phyloP scores from a whole-genome alignment of 1,140 invertebrate species.

The Bicyclus anynana region DNA sequence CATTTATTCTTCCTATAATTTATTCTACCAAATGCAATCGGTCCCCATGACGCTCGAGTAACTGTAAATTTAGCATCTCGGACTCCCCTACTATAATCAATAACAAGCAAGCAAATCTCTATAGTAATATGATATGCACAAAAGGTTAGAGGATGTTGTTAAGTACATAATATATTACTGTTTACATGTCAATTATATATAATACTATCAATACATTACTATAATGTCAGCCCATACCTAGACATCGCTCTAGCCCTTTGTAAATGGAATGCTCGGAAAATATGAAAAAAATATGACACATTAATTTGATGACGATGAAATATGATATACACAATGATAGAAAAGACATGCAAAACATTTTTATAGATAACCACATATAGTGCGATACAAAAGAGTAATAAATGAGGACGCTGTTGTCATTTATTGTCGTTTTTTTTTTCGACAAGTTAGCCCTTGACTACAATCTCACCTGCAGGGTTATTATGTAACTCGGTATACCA shows the following conservation, averaged over 20 bases:
- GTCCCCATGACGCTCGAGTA: no score
- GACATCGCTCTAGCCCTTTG: conserved; percentile 70
- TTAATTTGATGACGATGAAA: conserved; percentile 3
- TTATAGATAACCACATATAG: neutral
- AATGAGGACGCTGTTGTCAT: no score
- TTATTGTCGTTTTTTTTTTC: no score
- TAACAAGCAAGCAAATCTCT: conserved; percentile 1
- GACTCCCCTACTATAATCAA: no score
- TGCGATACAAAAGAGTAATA: no score
- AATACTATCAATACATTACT: conserved; percentile 19
- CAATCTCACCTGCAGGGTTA: no score
- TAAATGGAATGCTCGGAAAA: conserved; percentile 48
- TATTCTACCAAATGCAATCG: no score
- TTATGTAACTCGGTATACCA: no score
- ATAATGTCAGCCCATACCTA: conserved; percentile 56
- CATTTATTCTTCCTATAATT: no score
- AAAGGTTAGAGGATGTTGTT: conserved; percentile 68
- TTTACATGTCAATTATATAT: conserved; percentile 8
- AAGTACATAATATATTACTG: conserved; percentile 20
- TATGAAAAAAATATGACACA: conserved; percentile 22
- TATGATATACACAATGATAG: conserved; percentile 10
- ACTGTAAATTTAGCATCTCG: no score
- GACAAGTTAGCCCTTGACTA: no score
- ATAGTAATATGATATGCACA: conserved; percentile 33
- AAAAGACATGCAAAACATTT: neutral